Evolutionary conservation across 2,113 vertebrate species (phyloP).

Genomic region (Pleuronectes platessa): DNA sequence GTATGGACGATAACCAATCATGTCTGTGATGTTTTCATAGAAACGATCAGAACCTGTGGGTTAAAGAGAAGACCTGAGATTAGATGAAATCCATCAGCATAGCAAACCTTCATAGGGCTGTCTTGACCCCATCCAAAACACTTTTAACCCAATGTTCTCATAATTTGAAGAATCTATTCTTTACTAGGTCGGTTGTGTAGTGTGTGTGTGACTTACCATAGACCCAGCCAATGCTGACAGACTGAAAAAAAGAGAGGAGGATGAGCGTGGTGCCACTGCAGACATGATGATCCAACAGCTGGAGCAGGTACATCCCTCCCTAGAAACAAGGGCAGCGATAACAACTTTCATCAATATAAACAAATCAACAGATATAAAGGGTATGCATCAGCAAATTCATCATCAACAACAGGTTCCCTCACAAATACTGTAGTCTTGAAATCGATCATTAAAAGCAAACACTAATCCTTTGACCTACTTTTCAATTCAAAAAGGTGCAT

Average conservation of each 20-base stretch:
- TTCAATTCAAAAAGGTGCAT: too few relatives aligned
- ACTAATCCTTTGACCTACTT: too few relatives aligned
- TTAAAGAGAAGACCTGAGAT: background rate
- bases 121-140: too few relatives aligned
- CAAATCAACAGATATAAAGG: too few relatives aligned
- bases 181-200: background rate
- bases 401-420: too few relatives aligned
- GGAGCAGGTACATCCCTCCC: constrained; percentile 77
- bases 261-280: constrained; percentile 76
- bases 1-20: constrained; percentile 72
- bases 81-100: too few relatives aligned
- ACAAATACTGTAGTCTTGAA: too few relatives aligned
- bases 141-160: background rate
- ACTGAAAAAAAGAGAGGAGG: constrained; percentile 71
- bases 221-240: constrained; percentile 76
- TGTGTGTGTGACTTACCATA: constrained; percentile 63
- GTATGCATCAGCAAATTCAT: too few relatives aligned
- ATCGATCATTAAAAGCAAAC: too few relatives aligned
- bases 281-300: constrained; percentile 76
- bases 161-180: background rate
- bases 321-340: constrained; percentile 8
- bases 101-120: background rate
- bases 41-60: constrained; percentile 73
- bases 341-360: background rate
- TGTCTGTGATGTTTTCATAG: constrained; percentile 67